phyloP scores from a whole-genome alignment of 2,113 vertebrate species.

The Penelope pileata region DNA sequence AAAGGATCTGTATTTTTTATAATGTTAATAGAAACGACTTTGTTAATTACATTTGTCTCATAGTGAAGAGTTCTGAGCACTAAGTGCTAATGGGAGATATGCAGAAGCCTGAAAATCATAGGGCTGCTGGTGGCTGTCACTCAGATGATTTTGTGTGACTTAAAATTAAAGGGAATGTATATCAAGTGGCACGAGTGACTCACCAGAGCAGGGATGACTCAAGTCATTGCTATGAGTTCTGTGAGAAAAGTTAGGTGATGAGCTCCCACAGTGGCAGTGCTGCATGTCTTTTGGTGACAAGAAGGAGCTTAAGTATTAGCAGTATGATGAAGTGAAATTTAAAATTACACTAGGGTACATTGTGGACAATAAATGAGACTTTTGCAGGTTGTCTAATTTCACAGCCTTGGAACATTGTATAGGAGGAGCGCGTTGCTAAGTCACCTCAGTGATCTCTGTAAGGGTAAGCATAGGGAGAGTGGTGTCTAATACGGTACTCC shows the following conservation, averaged over 20 bases:
- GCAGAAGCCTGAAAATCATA: conserved; percentile 60
- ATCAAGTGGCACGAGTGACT: conserved; percentile 61
- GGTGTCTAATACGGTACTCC: neutral
- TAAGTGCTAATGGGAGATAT: conserved; percentile 20
- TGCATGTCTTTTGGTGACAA: conserved; percentile 30
- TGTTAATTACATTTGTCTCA: neutral
- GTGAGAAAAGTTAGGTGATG: conserved; percentile 42
- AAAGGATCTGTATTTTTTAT: neutral
- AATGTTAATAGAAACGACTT: conserved; percentile 9
- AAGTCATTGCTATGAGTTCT: conserved; percentile 60
- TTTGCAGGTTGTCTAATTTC: neutral
- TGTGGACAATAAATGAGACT: neutral
- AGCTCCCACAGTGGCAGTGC: neutral
- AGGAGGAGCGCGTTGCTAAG: neutral
- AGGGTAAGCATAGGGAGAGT: neutral
- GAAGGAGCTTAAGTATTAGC: conserved; percentile 15
- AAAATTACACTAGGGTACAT: neutral
- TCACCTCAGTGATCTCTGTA: neutral
- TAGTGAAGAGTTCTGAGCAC: neutral
- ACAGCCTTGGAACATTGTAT: neutral
- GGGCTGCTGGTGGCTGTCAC: conserved; percentile 50
- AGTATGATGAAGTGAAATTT: conserved; percentile 6
- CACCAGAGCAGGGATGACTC: conserved; percentile 61
- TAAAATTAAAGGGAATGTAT: conserved; percentile 39
- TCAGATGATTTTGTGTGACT: conserved; percentile 50